These are phyloP conservation scores for Cerceris ruficornis DNA, from an alignment of 2,888 invertebrate species.

Conservation along the genomic window DNA sequence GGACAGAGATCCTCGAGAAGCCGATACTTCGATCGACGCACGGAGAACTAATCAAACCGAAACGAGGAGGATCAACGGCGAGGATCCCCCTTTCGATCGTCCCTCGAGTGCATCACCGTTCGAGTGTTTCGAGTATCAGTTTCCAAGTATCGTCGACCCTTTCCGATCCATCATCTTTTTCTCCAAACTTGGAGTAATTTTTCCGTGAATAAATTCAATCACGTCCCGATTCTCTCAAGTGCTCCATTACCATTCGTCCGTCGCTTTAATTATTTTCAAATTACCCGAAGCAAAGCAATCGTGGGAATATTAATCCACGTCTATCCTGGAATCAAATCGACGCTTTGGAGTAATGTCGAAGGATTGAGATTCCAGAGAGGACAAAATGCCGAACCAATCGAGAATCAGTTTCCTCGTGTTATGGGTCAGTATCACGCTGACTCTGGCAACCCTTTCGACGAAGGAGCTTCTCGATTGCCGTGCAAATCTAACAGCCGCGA, in stretches of 20 bases:
- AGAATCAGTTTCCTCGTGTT: constrained; percentile 53
- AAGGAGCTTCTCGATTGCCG: constrained; percentile 78
- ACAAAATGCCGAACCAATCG: constrained; percentile 1
- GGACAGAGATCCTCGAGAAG: constrained; percentile 27
- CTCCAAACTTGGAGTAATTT: constrained; percentile 10
- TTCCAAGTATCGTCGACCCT: constrained; percentile 36
- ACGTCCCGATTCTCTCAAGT: not conserved
- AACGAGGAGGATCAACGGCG: constrained; percentile 14
- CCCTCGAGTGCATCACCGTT: constrained; percentile 5
- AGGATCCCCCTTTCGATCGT: constrained; percentile 46
- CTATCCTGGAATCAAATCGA: not conserved
- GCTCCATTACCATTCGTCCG: not conserved
- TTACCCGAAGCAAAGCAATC: not conserved
- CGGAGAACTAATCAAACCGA: constrained; percentile 55
- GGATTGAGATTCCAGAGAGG: not conserved
- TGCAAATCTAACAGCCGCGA: constrained; percentile 73
- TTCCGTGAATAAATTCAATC: constrained; percentile 23
- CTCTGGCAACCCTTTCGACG: constrained; percentile 67
- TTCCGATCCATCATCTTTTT: constrained; percentile 43
- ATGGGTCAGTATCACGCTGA: constrained; percentile 47
- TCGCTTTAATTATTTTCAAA: not conserved
- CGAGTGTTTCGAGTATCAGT: constrained; percentile 32
- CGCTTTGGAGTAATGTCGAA: constrained; percentile 5
- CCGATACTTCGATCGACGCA: constrained; percentile 47
- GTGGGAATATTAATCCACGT: not conserved